phyloP scores from a whole-genome alignment of 2,797 vertebrate genomes.

The Crax fasciolata region DNA sequence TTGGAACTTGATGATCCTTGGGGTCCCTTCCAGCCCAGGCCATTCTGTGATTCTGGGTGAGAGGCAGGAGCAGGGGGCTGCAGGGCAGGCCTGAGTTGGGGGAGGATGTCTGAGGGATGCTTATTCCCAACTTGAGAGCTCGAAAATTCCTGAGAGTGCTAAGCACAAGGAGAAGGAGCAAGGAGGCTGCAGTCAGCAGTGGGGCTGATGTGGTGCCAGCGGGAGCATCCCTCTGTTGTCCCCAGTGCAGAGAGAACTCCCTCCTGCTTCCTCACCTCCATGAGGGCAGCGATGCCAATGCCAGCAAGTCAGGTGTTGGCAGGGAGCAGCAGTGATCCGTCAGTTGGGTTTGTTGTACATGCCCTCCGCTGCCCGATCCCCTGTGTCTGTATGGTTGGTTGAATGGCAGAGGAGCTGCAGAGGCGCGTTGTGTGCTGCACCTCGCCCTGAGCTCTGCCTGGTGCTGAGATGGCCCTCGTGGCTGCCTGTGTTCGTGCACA shows the following conservation, averaged over 20 bases:
- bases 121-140: not conserved
- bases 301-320: not conserved
- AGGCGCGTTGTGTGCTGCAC: not conserved
- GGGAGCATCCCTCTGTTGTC: fast-evolving
- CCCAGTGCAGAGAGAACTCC: not conserved
- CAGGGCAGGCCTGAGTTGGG: not conserved
- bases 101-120: not conserved
- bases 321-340: not conserved
- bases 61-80: not conserved
- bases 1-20: too few relatives aligned
- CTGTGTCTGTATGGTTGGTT: not conserved
- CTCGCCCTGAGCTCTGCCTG: fast-evolving
- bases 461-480: fast-evolving
- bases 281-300: not conserved
- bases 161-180: not conserved
- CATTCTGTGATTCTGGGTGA: too few relatives aligned
- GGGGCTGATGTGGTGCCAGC: not conserved
- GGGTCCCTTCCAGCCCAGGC: too few relatives aligned
- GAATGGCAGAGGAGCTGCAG: not conserved
- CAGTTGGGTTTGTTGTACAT: not conserved
- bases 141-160: not conserved
- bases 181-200: not conserved
- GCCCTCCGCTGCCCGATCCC: not conserved
- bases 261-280: not conserved
- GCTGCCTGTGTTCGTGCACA: not conserved